Percentiles rank a stretch among this genome's conserved stretches.
These are phyloP conservation scores for Sebastes vulpes DNA, from an alignment of 2,797 vertebrate species.

Conservation along the genomic window DNA sequence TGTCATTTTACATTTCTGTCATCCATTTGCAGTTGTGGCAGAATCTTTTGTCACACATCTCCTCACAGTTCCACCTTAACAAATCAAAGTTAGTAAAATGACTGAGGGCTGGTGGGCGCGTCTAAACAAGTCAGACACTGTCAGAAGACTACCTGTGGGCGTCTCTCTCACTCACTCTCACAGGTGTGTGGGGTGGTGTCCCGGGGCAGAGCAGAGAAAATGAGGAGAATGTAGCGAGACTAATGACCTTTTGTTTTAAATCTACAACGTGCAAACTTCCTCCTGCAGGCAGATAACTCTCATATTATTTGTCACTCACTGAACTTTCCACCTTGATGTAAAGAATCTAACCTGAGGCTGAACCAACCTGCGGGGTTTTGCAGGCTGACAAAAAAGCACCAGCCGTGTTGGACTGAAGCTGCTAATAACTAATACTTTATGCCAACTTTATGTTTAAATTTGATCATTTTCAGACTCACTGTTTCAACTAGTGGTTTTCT, in stretches of 20 bases:
- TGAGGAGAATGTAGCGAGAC: background rate
- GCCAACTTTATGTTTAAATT: background rate
- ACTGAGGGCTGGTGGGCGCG: background rate
- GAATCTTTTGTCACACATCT: background rate
- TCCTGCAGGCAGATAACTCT: background rate
- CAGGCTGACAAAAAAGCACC: background rate
- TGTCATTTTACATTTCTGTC: background rate
- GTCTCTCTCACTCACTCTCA: background rate
- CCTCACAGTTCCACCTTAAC: constrained; percentile 33
- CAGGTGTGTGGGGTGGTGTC: background rate
- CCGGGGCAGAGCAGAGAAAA: background rate
- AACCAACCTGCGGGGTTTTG: background rate
- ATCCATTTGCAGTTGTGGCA: background rate
- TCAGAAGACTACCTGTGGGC: background rate
- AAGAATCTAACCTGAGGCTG: background rate
- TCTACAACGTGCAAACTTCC: background rate
- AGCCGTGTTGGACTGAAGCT: background rate
- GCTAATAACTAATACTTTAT: background rate
- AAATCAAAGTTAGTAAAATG: background rate
- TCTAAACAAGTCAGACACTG: background rate
- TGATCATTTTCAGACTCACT: background rate
- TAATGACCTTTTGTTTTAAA: background rate
- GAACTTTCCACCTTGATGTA: background rate
- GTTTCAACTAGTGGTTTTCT: background rate
- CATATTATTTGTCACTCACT: background rate